Conservation (phyloP, 1,140 invertebrate genomes). For the Aporrectodea caliginosa region DNA sequence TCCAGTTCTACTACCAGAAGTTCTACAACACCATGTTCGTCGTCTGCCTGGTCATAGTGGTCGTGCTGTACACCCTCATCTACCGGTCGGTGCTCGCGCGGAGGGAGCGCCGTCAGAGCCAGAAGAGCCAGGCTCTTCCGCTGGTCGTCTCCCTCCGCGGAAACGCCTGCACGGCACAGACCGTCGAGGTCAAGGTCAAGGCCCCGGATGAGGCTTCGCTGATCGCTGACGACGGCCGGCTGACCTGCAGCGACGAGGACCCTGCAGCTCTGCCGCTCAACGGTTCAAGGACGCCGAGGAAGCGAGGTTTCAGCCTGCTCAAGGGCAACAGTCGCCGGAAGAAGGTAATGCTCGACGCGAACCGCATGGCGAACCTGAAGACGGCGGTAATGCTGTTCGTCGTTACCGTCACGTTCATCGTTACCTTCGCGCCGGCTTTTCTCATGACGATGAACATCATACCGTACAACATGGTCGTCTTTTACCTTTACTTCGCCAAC, state of each 20-base stretch:
- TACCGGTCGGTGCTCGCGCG: constrained; percentile 31
- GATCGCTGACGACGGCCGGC: too few species aligned
- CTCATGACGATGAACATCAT: constrained; percentile 44
- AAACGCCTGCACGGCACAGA: too few species aligned
- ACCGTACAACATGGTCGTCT: constrained; percentile 40
- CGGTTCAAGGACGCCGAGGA: too few species aligned
- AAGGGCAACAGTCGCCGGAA: constrained; percentile 10
- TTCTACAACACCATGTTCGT: constrained; percentile 32
- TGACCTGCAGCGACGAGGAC: too few species aligned
- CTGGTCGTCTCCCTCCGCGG: too few species aligned
- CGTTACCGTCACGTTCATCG: constrained; percentile 48
- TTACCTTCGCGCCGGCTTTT: constrained; percentile 48
- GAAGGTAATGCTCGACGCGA: too few species aligned
- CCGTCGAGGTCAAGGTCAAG: too few species aligned
- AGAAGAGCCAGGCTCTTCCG: too few species aligned
- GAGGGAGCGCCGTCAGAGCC: constrained; percentile 17
- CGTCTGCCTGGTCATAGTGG: constrained; percentile 32
- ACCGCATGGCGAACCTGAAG: constrained; percentile 23
- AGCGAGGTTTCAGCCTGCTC: too few species aligned
- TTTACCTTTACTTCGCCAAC: constrained; percentile 50
- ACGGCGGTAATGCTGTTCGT: constrained; percentile 33
- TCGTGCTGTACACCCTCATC: constrained; percentile 33
- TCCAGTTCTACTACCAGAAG: constrained; percentile 29
- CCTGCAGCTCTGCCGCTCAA: too few species aligned
- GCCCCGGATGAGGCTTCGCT: too few species aligned